Base-by-base conservation (phyloP, 2,888 invertebrate species). In the Mallateleia sp. region DNA sequence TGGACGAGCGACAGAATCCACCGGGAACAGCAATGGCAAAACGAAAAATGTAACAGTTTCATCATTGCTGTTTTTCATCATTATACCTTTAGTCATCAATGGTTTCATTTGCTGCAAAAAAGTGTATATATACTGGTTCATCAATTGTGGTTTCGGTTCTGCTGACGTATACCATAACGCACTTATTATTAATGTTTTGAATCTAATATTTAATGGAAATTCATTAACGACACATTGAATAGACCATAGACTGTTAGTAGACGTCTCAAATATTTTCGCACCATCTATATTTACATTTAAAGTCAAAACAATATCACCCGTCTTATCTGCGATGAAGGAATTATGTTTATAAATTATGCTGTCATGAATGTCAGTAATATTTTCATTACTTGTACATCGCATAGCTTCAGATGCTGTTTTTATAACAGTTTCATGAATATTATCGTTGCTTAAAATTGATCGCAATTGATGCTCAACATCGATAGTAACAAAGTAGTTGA, bases 231-330 rank as follows among this genome's bases (percentile, higher is more conserved):
- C 24, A 15, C 66, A 34, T 62, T 87, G 85, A n/a, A 72, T 71
- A 11, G 89, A 81, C 89, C 88, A 89, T 20, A 85, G 62, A 24
- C 87, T 81, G 18, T n/a, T 47, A 11, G 52, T 69, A 14, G 79
- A 60, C 9, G 67, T 62, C 4, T 87, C 56, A 18, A 85, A 85
- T 28, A 86, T 56, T 34, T 64, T 32, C 5, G 79, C 81, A 2
- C 81, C 89, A 64, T 90, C 88, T 11, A 74, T 83, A 47, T 87
- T 90, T 0, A 81, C n/a, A 52, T 86, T 88, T 6, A 80, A 58
- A 1, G 88, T 88, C 9, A 88, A 60, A 34, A 85, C 58, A 32
- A 79, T 66, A 14, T 45, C 28, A 42, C 67, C 72, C 56, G 11
- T 42, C 34, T 69, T 69, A n/a, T 52, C 15, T 42, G 38, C 5